These are phyloP conservation scores for Nasonovia ribisnigri DNA, from an alignment of 2,888 invertebrate genomes.

Conservation along the genomic window DNA sequence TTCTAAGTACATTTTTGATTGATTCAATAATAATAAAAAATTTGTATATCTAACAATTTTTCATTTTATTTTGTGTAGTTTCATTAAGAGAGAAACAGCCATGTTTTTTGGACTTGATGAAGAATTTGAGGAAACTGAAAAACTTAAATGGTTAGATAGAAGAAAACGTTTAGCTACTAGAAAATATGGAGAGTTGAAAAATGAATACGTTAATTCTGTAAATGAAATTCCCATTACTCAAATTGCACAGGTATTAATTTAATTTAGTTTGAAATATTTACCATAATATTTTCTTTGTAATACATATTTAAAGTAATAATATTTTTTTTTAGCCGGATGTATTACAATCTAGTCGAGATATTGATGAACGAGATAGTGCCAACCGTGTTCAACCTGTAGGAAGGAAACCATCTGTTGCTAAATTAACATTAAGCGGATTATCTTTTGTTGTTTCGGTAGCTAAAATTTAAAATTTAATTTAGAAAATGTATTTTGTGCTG, in stretches of 20 bases:
- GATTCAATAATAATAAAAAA: background rate
- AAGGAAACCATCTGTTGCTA: conserved; percentile 85
- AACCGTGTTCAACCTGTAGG: conserved; percentile 69
- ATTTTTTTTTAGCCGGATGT: conserved; percentile 70
- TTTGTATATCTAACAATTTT: conserved; percentile 67
- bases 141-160: conserved; percentile 84
- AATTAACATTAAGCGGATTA: conserved; percentile 84
- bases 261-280: background rate
- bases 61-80: conserved; percentile 3
- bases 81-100: conserved; percentile 79
- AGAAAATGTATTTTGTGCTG: background rate
- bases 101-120: conserved; percentile 89
- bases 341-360: conserved; percentile 70
- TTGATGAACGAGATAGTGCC: conserved; percentile 70
- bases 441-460: conserved; percentile 83
- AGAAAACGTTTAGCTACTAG: conserved; percentile 83
- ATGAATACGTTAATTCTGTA: conserved; percentile 71
- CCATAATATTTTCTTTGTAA: background rate
- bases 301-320: background rate
- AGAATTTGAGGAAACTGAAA: conserved; percentile 81
- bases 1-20: background rate
- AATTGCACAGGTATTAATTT: conserved; percentile 50
- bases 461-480: background rate
- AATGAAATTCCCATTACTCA: conserved; percentile 62
- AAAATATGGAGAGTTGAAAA: conserved; percentile 74